A percentile compares a stretch with the other conserved stretches of the same genome.
phyloP scores from a whole-genome alignment of 1,140 invertebrate species.

The Diplogasteroides magnus region DNA sequence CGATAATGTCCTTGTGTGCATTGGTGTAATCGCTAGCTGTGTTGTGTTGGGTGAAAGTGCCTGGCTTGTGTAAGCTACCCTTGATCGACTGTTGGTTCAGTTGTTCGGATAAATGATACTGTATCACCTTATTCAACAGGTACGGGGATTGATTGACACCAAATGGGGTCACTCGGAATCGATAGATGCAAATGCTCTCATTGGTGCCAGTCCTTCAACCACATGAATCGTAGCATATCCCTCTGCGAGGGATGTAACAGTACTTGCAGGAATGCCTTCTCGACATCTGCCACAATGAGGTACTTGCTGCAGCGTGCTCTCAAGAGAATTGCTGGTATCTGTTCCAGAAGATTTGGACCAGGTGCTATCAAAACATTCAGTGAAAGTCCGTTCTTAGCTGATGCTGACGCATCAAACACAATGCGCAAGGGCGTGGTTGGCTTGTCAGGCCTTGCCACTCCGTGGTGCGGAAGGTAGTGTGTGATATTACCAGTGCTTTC shows the following conservation, averaged over 20 bases:
- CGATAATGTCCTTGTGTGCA: slow-evolving; percentile 2
- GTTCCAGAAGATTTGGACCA: slow-evolving; percentile 23
- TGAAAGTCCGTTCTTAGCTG: slow-evolving; percentile 34
- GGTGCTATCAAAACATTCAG: slow-evolving; percentile 42
- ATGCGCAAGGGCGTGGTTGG: slow-evolving; percentile 49
- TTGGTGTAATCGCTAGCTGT: not conserved
- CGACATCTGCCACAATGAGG: no score
- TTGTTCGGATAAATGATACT: no score
- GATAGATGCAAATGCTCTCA: slow-evolving; percentile 17
- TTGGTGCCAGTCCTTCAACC: not conserved
- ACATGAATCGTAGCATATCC: slow-evolving; percentile 32
- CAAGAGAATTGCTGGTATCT: no score
- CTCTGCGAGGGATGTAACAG: slow-evolving; percentile 25
- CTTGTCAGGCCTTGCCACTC: slow-evolving; percentile 31
- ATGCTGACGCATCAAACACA: slow-evolving; percentile 55
- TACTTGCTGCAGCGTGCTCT: no score
- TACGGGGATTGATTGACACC: no score
- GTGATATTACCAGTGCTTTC: no score
- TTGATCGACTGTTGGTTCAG: slow-evolving; percentile 19
- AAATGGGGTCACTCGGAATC: slow-evolving; percentile 25
- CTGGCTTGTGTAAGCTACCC: slow-evolving; percentile 18
- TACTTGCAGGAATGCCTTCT: no score
- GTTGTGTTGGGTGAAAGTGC: no score
- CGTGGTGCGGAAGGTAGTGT: slow-evolving; percentile 59
- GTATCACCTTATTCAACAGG: no score